phyloP scores from a whole-genome alignment of 2,113 vertebrate species.

The Prunella himalayana region DNA sequence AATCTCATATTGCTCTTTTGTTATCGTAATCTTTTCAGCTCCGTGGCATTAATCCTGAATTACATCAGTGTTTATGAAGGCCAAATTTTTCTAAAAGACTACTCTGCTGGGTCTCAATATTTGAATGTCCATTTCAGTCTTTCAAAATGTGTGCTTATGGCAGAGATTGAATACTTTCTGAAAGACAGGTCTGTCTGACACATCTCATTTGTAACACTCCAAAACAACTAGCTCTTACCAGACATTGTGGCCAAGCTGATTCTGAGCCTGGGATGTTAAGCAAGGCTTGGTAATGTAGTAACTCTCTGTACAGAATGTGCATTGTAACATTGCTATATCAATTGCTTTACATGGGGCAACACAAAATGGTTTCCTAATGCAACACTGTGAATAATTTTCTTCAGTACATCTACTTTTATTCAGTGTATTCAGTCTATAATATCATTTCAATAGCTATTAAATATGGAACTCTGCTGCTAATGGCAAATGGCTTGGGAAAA shows the following conservation, averaged over 20 bases:
- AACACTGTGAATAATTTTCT: background rate
- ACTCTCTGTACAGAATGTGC: background rate
- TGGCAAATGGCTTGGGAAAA: background rate
- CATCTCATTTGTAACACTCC: background rate
- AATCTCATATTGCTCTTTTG: slow-evolving; percentile 19
- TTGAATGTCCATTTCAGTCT: background rate
- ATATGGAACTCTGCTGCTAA: background rate
- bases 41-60: slow-evolving; percentile 6
- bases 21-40: slow-evolving; percentile 20
- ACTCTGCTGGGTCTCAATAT: background rate
- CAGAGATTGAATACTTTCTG: background rate
- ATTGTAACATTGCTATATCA: background rate
- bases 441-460: background rate
- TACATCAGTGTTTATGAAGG: slow-evolving; percentile 10
- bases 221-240: background rate
- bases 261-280: background rate
- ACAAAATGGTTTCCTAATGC: background rate
- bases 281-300: background rate
- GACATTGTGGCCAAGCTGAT: background rate
- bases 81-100: slow-evolving; percentile 19
- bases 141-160: background rate
- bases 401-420: background rate
- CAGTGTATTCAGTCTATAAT: background rate
- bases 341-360: background rate
- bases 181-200: background rate